A percentile compares a stretch with the other conserved stretches of the same genome.
Evolutionary conservation across 1,140 invertebrate species (phyloP).

Genomic region (Bombus ignitus): DNA sequence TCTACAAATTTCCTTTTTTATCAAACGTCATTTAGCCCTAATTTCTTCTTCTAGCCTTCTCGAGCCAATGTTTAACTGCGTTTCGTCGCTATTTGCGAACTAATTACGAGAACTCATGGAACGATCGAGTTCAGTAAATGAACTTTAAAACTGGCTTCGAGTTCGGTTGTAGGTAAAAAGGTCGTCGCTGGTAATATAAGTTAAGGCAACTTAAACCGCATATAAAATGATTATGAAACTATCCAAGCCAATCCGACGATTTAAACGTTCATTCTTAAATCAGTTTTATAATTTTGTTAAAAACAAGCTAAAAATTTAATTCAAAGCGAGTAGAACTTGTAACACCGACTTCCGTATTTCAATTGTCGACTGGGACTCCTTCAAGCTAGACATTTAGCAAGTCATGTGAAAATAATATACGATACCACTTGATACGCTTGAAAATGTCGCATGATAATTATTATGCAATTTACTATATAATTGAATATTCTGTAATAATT

Average conservation of each 20-base stretch:
- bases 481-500: too few relatives aligned
- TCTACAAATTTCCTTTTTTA: not conserved
- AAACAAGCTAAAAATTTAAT: conserved; percentile 4
- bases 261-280: conserved; percentile 32
- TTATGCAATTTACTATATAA: too few relatives aligned
- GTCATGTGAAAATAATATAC: too few relatives aligned
- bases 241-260: conserved; percentile 2
- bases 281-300: conserved; percentile 38
- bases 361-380: too few relatives aligned
- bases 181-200: conserved; percentile 38
- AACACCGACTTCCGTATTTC: too few relatives aligned
- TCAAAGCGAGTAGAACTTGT: too few relatives aligned
- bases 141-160: conserved; percentile 47
- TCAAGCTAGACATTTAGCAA: too few relatives aligned
- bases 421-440: too few relatives aligned
- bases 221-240: conserved; percentile 58
- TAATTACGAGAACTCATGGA: conserved; percentile 42
- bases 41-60: not conserved
- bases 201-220: conserved; percentile 61
- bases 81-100: conserved; percentile 25
- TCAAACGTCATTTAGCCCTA: not conserved
- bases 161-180: conserved; percentile 36
- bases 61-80: not conserved
- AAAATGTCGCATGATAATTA: too few relatives aligned
- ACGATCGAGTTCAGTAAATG: conserved; percentile 14